Percentiles rank a stretch among this genome's conserved stretches.
Evolutionary conservation across 2,113 vertebrate species (phyloP).

Genomic region (Tetrao urogallus): DNA sequence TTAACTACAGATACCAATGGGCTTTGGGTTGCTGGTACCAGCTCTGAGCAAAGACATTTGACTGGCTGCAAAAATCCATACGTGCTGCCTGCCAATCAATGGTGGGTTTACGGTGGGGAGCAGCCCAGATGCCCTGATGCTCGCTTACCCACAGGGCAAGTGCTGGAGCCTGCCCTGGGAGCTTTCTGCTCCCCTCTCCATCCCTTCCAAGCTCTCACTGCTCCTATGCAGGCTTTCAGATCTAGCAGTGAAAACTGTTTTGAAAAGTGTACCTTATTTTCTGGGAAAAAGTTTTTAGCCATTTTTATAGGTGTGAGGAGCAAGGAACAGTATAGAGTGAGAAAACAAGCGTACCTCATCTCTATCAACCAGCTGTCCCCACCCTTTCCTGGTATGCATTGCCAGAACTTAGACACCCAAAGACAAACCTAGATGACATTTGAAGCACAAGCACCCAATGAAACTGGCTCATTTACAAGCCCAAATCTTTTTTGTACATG

Average conservation of each 20-base stretch:
- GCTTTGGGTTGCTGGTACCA: not conserved
- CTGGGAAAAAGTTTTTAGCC: not conserved
- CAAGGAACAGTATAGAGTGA: not conserved
- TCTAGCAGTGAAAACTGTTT: not conserved
- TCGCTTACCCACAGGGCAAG: not conserved
- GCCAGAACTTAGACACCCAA: not conserved
- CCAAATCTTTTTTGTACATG: not conserved
- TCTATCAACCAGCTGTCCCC: not conserved
- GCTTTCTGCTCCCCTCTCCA: not conserved
- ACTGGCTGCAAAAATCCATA: not conserved
- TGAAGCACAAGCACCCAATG: not conserved
- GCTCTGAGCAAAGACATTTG: not conserved
- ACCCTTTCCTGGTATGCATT: not conserved
- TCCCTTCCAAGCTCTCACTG: not conserved
- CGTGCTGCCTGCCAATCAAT: accelerated
- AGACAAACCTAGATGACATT: not conserved
- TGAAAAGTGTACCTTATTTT: not conserved
- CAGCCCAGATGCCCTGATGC: not conserved
- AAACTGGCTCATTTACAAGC: not conserved
- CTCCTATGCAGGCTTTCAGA: not conserved
- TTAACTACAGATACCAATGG: not conserved
- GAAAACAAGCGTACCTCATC: not conserved
- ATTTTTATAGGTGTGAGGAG: not conserved
- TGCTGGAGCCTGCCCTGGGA: not conserved
- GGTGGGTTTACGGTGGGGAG: not conserved